A percentile compares a stretch with the other conserved stretches of the same genome.
Evolutionary conservation across 2,113 vertebrate species (phyloP).

Genomic region (Dendrocopos noguchii): DNA sequence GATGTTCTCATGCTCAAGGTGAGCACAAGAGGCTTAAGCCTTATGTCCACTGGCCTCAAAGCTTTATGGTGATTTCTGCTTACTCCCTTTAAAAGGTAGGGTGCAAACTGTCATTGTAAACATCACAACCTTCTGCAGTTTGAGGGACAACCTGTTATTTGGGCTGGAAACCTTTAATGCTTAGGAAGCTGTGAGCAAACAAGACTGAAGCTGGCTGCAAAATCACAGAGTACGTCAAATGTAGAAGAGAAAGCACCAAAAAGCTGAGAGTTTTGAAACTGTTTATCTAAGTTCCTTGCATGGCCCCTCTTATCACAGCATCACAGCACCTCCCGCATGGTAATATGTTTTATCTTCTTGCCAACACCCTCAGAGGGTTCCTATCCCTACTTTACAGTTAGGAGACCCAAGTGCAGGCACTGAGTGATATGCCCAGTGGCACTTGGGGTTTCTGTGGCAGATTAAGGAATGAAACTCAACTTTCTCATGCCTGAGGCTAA

Average conservation of each 20-base stretch:
- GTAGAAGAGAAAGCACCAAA: neutral
- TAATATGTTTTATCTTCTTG: conserved; percentile 37
- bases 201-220: neutral
- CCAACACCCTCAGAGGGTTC: conserved; percentile 48
- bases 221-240: neutral
- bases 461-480: conserved; percentile 50
- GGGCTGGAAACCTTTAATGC: neutral
- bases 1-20: accelerated
- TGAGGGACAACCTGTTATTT: neutral
- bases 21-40: neutral
- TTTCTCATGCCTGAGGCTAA: conserved; percentile 57
- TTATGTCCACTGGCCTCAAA: neutral
- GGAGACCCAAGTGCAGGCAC: conserved; percentile 26
- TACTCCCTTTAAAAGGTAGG: neutral
- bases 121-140: neutral
- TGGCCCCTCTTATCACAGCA: conserved; percentile 40
- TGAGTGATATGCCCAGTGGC: conserved; percentile 60
- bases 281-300: conserved; percentile 41
- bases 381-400: conserved; percentile 43
- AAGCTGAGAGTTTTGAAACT: conserved; percentile 37
- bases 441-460: conserved; percentile 59
- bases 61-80: neutral
- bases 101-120: neutral
- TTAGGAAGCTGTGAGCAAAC: neutral
- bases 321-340: conserved; percentile 6